These are phyloP conservation scores for Echinometra lucunter DNA, from an alignment of 53 echinoderm and acorn worm species.

Conservation along the genomic window DNA sequence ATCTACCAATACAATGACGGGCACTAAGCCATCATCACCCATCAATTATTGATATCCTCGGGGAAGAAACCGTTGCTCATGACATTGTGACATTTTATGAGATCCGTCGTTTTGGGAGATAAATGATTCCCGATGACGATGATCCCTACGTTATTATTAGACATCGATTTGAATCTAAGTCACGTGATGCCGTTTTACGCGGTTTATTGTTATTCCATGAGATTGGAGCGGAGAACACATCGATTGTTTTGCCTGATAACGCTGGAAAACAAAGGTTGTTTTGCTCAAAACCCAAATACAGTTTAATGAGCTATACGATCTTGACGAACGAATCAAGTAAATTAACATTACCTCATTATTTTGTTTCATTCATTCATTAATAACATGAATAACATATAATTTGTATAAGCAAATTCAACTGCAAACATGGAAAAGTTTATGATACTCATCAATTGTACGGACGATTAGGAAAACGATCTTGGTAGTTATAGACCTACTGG, in stretches of 20 bases:
- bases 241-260: not conserved
- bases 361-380: too few relatives aligned
- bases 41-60: conserved; percentile 32
- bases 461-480: too few relatives aligned
- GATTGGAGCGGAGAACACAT: not conserved
- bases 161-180: not conserved
- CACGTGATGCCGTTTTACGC: not conserved
- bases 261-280: too few relatives aligned
- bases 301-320: too few relatives aligned
- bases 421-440: too few relatives aligned
- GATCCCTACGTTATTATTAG: not conserved
- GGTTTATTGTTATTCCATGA: not conserved
- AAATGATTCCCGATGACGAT: conserved; percentile 9
- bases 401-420: too few relatives aligned
- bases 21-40: not conserved
- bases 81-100: conserved; percentile 26
- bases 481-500: too few relatives aligned
- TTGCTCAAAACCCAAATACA: too few relatives aligned
- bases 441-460: too few relatives aligned
- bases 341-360: too few relatives aligned
- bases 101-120: conserved; percentile 12
- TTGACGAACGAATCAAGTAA: too few relatives aligned
- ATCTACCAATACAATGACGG: not conserved
- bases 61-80: not conserved
- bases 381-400: too few relatives aligned